Conservation (phyloP, 2,888 invertebrate genomes). For the Cosmia pyralina region DNA sequence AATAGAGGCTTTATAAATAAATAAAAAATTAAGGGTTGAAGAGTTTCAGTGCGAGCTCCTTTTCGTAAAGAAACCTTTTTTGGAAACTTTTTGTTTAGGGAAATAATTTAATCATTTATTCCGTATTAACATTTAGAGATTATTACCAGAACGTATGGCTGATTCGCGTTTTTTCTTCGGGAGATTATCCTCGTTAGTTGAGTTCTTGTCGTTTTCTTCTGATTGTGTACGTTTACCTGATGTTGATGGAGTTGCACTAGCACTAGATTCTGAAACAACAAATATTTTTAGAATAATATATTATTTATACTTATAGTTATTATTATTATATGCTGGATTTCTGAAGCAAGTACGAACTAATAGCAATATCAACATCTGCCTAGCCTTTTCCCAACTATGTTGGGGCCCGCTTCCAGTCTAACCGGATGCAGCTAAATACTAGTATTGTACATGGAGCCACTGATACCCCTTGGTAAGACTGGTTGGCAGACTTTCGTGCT, state of each 20-base stretch:
- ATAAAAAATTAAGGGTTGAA: too few relatives aligned
- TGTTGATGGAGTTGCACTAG: not conserved
- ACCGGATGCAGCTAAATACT: too few relatives aligned
- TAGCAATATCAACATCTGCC: too few relatives aligned
- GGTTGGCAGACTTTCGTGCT: too few relatives aligned
- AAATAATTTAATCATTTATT: conserved; percentile 9
- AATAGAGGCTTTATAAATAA: too few relatives aligned
- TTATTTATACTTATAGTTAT: too few relatives aligned
- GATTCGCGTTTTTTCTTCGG: conserved; percentile 32
- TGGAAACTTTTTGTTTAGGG: conserved; percentile 13
- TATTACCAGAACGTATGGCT: conserved; percentile 24
- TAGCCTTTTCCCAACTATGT: too few relatives aligned
- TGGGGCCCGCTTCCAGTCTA: too few relatives aligned
- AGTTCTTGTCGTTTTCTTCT: conserved; percentile 2
- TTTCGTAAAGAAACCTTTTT: conserved; percentile 5
- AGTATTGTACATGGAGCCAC: too few relatives aligned
- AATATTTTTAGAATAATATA: not conserved
- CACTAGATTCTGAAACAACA: conserved; percentile 2
- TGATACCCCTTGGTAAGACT: too few relatives aligned
- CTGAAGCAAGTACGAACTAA: not conserved
- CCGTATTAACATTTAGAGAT: conserved; percentile 25
- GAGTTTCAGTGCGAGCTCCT: not conserved
- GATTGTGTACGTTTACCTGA: conserved; percentile 17
- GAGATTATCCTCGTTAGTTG: not conserved
- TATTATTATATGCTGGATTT: not conserved